These are phyloP conservation scores for Epinotia bilunana DNA, from an alignment of 2,888 invertebrate genomes.

Conservation along the genomic window DNA sequence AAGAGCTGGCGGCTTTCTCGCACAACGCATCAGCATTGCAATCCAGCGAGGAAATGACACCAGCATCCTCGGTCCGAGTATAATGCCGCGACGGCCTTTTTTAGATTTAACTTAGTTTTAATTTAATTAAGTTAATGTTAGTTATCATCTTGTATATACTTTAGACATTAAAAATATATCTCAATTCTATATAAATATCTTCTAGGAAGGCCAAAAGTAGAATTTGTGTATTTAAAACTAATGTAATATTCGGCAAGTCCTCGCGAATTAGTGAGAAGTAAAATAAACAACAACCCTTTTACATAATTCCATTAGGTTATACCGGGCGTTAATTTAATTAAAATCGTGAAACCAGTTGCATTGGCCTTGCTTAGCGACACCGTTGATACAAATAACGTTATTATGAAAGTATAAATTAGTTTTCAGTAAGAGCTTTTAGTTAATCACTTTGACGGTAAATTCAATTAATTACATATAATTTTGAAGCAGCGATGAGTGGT, in stretches of 20 bases:
- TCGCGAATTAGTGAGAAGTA: not conserved
- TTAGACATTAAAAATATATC: no score
- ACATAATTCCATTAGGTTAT: conserved; percentile 58
- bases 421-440: conserved; percentile 11
- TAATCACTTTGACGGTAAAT: not conserved
- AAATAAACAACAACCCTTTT: conserved; percentile 51
- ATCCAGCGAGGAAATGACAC: no score
- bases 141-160: no score
- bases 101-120: no score
- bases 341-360: conserved; percentile 48
- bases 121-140: no score
- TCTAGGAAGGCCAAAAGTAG: no score
- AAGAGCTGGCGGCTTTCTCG: no score
- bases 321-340: conserved; percentile 58
- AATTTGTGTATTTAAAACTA: not conserved
- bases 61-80: no score
- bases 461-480: not conserved
- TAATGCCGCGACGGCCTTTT: no score
- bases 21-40: no score
- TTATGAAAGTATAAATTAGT: not conserved
- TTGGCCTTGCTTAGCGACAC: conserved; percentile 18
- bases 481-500: not conserved
- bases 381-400: not conserved
- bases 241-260: not conserved
- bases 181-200: no score